Evolutionary conservation across 2,113 vertebrate genomes (phyloP).

Genomic region (Panurus biarmicus): DNA sequence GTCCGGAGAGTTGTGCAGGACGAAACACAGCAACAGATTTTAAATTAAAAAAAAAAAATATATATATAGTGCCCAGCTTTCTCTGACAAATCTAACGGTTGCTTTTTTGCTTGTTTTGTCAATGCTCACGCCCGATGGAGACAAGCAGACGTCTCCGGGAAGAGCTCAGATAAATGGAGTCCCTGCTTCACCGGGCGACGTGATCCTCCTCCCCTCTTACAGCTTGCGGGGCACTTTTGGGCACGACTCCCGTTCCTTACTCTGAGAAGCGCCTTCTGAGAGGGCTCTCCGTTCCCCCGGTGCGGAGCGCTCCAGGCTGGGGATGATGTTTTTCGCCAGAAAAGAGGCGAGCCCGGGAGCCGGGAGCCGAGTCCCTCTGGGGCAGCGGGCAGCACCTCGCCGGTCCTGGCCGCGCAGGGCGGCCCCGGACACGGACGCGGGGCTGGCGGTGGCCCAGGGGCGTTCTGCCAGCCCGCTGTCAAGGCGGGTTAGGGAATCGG

Average conservation of each 20-base stretch:
- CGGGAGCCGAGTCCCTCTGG: background rate
- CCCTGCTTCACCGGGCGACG: background rate
- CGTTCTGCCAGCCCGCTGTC: background rate
- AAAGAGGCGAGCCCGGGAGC: background rate
- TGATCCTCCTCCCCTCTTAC: background rate
- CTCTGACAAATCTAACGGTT: background rate
- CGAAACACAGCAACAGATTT: background rate
- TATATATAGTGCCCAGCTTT: background rate
- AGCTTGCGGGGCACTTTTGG: background rate
- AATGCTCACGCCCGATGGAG: background rate
- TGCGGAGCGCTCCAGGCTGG: background rate
- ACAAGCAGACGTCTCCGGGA: background rate
- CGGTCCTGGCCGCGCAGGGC: background rate
- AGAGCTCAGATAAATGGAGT: background rate
- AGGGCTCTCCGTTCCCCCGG: background rate
- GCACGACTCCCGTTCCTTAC: background rate
- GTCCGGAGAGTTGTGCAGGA: background rate
- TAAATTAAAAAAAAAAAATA: fast-evolving
- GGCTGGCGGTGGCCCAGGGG: background rate
- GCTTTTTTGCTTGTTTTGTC: background rate
- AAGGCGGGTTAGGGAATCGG: background rate
- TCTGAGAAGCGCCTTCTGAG: background rate
- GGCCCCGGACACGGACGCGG: background rate
- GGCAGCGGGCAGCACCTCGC: background rate
- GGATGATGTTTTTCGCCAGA: background rate